These are phyloP conservation scores for Pseudomyrmex gracilis DNA, from an alignment of 1,140 invertebrate species.

Conservation along the genomic window DNA sequence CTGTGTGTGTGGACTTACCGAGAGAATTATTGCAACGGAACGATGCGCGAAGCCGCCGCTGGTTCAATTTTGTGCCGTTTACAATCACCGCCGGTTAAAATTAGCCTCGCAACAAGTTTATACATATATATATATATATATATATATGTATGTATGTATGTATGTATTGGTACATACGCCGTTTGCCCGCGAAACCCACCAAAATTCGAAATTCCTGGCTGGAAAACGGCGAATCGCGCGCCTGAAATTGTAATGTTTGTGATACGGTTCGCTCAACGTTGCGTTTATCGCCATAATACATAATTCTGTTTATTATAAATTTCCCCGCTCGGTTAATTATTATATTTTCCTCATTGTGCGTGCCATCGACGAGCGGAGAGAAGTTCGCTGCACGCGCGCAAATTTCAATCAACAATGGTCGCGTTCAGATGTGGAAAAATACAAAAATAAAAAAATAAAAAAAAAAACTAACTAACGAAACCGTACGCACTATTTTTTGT, in stretches of 20 bases:
- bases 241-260: slow-evolving; percentile 52
- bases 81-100: slow-evolving; percentile 42
- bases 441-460: too few relatives aligned
- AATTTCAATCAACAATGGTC: slow-evolving; percentile 36
- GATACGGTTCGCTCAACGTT: slow-evolving; percentile 34
- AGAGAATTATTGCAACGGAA: slow-evolving; percentile 50
- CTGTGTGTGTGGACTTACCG: slow-evolving; percentile 44
- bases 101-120: slow-evolving; percentile 58
- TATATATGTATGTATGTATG: too few relatives aligned
- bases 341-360: slow-evolving; percentile 29
- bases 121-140: too few relatives aligned
- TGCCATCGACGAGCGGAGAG: too few relatives aligned
- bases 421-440: neutral
- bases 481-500: too few relatives aligned
- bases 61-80: slow-evolving; percentile 52
- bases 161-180: slow-evolving; percentile 53
- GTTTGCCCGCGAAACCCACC: slow-evolving; percentile 36
- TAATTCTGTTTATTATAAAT: slow-evolving; percentile 44
- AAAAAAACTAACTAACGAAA: too few relatives aligned
- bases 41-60: slow-evolving; percentile 33
- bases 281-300: slow-evolving; percentile 1
- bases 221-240: slow-evolving; percentile 47
- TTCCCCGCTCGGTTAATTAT: slow-evolving; percentile 50
- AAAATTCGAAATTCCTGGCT: slow-evolving; percentile 47
- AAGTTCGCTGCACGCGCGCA: slow-evolving; percentile 1